Evolutionary conservation across 1,140 invertebrate genomes (phyloP).

Genomic region (Drosophila triauraria): DNA sequence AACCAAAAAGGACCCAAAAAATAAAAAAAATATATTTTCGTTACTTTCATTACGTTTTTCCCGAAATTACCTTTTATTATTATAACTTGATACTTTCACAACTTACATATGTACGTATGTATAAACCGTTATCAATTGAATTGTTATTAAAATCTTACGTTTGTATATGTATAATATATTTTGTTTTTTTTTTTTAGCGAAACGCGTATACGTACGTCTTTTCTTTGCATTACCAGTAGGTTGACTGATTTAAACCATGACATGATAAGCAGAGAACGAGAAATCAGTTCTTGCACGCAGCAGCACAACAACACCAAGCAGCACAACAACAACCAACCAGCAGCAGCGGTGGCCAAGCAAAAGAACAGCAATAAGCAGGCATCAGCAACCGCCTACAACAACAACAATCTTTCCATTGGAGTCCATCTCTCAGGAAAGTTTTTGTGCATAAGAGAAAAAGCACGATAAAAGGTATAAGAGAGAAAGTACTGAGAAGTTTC

Average conservation of each 20-base stretch:
- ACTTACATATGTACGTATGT: neutral
- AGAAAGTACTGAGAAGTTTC: constrained; percentile 30
- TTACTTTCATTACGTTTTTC: neutral
- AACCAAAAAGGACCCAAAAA: neutral
- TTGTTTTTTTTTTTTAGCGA: constrained; percentile 3
- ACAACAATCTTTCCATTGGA: constrained; percentile 58
- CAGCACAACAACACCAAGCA: constrained; percentile 44
- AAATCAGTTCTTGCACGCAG: constrained; percentile 75
- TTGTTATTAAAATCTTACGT: constrained; percentile 2
- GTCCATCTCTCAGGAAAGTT: constrained; percentile 72
- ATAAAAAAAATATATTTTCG: neutral
- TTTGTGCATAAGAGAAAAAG: constrained; percentile 29
- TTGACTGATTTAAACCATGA: constrained; percentile 68
- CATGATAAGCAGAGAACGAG: constrained; percentile 66
- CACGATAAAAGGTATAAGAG: constrained; percentile 25
- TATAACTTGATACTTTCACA: neutral
- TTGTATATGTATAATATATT: neutral
- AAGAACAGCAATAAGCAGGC: constrained; percentile 38
- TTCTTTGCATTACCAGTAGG: constrained; percentile 64
- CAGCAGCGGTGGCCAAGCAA: constrained; percentile 39
- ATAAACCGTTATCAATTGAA: neutral
- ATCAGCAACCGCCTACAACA: constrained; percentile 42
- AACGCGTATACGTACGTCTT: constrained; percentile 48
- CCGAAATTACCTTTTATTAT: too few species aligned
- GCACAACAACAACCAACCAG: constrained; percentile 3